These are phyloP conservation scores for Protodeltote pygarga DNA, from an alignment of 2,888 invertebrate genomes.

Conservation along the genomic window DNA sequence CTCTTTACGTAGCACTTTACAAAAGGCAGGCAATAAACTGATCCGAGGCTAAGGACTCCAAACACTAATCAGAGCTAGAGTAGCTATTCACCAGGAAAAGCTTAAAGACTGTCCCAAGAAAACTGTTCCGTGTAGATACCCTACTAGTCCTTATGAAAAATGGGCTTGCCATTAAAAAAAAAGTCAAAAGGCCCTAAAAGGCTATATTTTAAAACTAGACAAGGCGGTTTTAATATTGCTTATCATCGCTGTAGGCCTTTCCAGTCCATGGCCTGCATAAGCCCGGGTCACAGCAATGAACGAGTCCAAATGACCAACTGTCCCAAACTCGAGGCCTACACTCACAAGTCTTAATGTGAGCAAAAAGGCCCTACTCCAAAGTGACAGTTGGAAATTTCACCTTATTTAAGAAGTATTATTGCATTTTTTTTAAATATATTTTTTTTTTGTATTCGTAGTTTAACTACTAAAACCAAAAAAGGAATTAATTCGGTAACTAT, in stretches of 20 bases:
- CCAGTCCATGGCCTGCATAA: constrained; percentile 26
- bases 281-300: constrained; percentile 32
- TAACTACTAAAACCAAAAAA: constrained; percentile 37
- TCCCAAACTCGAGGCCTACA: constrained; percentile 15
- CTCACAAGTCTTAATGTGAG: too few species aligned
- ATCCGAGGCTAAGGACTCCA: too few species aligned
- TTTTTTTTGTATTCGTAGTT: constrained; percentile 31
- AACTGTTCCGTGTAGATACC: too few species aligned
- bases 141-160: constrained; percentile 18
- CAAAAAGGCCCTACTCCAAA: too few species aligned
- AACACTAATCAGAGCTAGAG: too few species aligned
- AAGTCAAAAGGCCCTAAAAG: constrained; percentile 22
- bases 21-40: too few species aligned
- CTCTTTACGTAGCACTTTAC: constrained; percentile 1
- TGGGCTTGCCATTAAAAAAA: constrained; percentile 3
- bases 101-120: too few species aligned
- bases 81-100: too few species aligned
- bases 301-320: constrained; percentile 11
- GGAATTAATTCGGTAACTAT: constrained; percentile 60
- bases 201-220: constrained; percentile 28
- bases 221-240: constrained; percentile 43
- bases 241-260: constrained; percentile 38
- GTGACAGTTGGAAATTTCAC: constrained; percentile 3
- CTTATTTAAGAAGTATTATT: constrained; percentile 44
- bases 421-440: constrained; percentile 16